These are phyloP conservation scores for Dendrocincla tyrannina DNA, from an alignment of 2,797 vertebrate genomes.

Conservation along the genomic window DNA sequence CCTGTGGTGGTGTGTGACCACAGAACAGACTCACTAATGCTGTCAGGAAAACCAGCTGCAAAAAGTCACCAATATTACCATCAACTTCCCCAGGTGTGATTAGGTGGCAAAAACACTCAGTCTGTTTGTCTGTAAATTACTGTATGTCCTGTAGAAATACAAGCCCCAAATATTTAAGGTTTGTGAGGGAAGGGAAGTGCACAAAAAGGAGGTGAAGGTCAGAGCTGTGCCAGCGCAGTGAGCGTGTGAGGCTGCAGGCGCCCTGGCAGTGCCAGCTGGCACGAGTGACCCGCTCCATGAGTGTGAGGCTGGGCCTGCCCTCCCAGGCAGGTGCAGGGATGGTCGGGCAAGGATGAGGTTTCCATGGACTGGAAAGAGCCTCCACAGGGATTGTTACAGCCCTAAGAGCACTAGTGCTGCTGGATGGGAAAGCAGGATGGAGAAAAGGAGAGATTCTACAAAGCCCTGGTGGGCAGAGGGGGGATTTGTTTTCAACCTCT, in stretches of 20 bases:
- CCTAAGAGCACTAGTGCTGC: neutral
- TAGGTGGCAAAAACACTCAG: neutral
- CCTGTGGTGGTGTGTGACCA: rapidly evolving
- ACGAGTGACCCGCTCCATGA: rapidly evolving
- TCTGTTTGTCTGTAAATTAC: neutral
- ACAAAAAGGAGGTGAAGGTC: rapidly evolving
- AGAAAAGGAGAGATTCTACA: neutral
- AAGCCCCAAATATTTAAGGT: rapidly evolving
- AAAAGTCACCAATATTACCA: rapidly evolving
- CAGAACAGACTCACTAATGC: rapidly evolving
- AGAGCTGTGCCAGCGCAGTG: neutral
- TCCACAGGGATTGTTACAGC: neutral
- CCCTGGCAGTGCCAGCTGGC: neutral
- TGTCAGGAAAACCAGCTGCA: neutral
- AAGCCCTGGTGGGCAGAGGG: neutral
- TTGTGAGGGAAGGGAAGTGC: neutral
- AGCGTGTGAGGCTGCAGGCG: rapidly evolving
- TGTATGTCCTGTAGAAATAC: neutral
- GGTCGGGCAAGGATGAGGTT: rapidly evolving
- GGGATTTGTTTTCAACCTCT: neutral
- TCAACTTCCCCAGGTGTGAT: neutral
- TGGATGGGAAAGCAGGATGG: neutral
- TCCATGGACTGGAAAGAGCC: neutral
- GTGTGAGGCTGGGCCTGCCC: rapidly evolving
- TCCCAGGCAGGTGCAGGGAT: rapidly evolving